A percentile compares a stretch with the other conserved stretches of the same genome.
phyloP scores from a whole-genome alignment of 2,113 vertebrate genomes.

The Taurulus bubalis region DNA sequence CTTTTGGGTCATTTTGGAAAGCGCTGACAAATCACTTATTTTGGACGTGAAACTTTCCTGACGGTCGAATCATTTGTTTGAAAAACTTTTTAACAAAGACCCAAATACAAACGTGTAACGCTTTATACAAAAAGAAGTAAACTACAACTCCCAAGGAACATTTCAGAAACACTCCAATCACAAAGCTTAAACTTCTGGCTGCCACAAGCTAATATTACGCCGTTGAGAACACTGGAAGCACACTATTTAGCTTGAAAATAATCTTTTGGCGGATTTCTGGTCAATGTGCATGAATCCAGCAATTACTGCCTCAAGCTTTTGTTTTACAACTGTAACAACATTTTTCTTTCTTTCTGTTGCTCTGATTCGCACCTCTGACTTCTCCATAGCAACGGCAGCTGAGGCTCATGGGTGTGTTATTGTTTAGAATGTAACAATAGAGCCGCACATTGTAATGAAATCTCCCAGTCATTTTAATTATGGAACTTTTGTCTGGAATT shows the following conservation, averaged over 20 bases:
- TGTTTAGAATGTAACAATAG: background rate
- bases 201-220: background rate
- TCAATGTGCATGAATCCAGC: background rate
- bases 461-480: background rate
- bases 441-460: background rate
- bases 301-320: background rate
- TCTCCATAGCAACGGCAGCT: slow-evolving; percentile 4
- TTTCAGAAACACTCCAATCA: too few species aligned
- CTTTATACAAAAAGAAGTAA: background rate
- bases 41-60: background rate
- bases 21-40: background rate
- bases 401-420: background rate
- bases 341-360: background rate
- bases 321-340: background rate
- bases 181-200: too few species aligned
- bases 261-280: background rate
- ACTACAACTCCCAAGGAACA: background rate
- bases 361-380: background rate
- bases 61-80: background rate
- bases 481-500: background rate
- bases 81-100: too few species aligned
- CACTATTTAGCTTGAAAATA: background rate
- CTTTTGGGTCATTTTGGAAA: background rate
- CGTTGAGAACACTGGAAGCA: background rate
- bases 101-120: background rate